phyloP scores from a whole-genome alignment of 1,140 invertebrate species.

The Contarinia nasturtii region DNA sequence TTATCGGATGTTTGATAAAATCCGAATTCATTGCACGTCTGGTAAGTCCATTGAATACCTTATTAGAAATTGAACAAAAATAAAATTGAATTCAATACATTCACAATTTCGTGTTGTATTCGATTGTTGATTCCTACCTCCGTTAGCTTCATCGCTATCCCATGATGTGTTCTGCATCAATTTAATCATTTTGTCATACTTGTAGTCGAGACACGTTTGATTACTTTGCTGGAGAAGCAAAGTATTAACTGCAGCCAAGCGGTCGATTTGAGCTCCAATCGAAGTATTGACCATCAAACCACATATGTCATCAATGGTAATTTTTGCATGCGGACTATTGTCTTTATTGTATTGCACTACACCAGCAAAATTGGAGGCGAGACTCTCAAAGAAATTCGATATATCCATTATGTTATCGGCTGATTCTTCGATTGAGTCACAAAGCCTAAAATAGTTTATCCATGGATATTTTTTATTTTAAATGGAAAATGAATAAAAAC shows the following conservation, averaged over 20 bases:
- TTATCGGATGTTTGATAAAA: slow-evolving; percentile 56
- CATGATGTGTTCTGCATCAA: slow-evolving; percentile 50
- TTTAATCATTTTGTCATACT: slow-evolving; percentile 58
- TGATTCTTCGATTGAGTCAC: slow-evolving; percentile 49
- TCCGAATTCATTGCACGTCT: slow-evolving; percentile 86
- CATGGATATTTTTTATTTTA: slow-evolving; percentile 6
- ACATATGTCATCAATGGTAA: slow-evolving; percentile 65
- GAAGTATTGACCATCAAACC: slow-evolving; percentile 47
- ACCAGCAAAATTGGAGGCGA: slow-evolving; percentile 70
- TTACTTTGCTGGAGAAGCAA: slow-evolving; percentile 44
- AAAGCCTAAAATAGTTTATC: slow-evolving; percentile 36
- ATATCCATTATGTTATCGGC: slow-evolving; percentile 46
- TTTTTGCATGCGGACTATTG: slow-evolving; percentile 49
- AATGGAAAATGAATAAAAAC: slow-evolving; percentile 1
- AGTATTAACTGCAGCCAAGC: slow-evolving; percentile 52
- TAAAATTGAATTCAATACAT: slow-evolving; percentile 1
- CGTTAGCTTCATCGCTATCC: slow-evolving; percentile 36
- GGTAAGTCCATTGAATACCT: slow-evolving; percentile 69
- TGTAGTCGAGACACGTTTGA: slow-evolving; percentile 68
- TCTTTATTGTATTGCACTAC: slow-evolving; percentile 92
- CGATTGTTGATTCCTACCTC: slow-evolving; percentile 25
- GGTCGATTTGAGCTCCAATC: slow-evolving; percentile 37
- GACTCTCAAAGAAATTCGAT: slow-evolving; percentile 54
- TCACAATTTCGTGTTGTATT: slow-evolving; percentile 6
- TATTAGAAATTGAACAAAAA: slow-evolving; percentile 3